phyloP scores from a whole-genome alignment of 2,797 vertebrate species.

The Propithecus deckenii region DNA sequence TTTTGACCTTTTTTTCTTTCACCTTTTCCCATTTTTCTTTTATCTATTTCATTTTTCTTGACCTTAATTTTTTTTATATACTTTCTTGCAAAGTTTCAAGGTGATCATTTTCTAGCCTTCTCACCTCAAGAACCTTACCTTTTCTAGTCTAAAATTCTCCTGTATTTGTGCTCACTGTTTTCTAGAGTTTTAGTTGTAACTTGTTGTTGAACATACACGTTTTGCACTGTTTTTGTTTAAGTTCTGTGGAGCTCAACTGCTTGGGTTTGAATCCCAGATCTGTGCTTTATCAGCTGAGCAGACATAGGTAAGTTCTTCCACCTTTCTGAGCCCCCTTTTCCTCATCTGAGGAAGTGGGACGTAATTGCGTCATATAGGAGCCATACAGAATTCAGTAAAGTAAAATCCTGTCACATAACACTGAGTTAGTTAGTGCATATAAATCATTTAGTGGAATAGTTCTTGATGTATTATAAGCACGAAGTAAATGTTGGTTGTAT shows the following conservation, averaged over 20 bases:
- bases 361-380: not conserved
- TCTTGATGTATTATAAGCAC: not conserved
- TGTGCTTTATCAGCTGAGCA: not conserved
- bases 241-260: not conserved
- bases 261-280: not conserved
- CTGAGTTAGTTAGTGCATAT: not conserved
- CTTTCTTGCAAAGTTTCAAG: not conserved
- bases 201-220: not conserved
- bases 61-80: not conserved
- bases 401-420: not conserved
- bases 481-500: not conserved
- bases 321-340: not conserved
- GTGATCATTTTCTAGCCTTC: not conserved
- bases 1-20: not conserved
- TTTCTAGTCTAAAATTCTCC: not conserved
- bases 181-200: not conserved
- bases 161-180: not conserved
- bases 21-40: not conserved
- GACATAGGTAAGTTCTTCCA: not conserved
- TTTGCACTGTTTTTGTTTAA: not conserved
- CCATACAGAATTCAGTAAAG: not conserved
- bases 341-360: not conserved
- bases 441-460: not conserved
- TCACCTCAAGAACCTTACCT: not conserved
- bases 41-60: not conserved